Base-by-base conservation (phyloP, 2,888 invertebrate species). In the Pecten maximus region DNA sequence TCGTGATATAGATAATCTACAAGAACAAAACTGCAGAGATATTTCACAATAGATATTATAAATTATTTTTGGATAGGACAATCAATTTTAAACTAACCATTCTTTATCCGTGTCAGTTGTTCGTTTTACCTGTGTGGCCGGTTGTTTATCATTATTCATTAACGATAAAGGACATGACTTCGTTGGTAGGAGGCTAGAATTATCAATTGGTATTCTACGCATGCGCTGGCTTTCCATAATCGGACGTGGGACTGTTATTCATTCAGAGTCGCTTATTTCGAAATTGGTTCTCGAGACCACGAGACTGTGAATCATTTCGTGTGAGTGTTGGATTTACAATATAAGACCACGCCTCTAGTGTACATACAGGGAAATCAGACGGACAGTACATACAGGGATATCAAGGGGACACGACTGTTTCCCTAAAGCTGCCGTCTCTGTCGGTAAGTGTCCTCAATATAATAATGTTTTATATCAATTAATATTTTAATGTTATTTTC, bases 81-180 rank as follows among this genome's bases (percentile, higher is more conserved):
- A 10, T 28, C 35, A 44, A 44, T 10, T 44, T 74, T 0, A 74
- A 74, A 6, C 28, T 74, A 74, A 35, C 74, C 74, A 28, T 74
- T 28, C 28, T 28, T 44, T 74, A 35, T 74, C 10, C 10, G 35
- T 28, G 28, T 35, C 12, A 74, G 35, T 44, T 1, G 12, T 2
- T 2, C 35, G 12, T 28, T 28, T 74, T 35, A 35, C 35, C 35
- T 74, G 74, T 74, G 35, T 28, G 35, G 10, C 74, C 74, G 74
- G 35, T 28, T 74, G 74, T 74, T 74, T 74, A 35, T 74, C 74
- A 60, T 60, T 60, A 8, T n/a, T 60, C 60, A 74, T 74, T 74
- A 28, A 10, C 74, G 74, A 35, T 74, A 10, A 74, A 28, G 35
- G 35, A 74, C 74, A 35, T 35, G 74, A 10, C 74, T 35, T 28